Conservation (phyloP, 2,113 vertebrate genomes). For the Megalops atlanticus region DNA sequence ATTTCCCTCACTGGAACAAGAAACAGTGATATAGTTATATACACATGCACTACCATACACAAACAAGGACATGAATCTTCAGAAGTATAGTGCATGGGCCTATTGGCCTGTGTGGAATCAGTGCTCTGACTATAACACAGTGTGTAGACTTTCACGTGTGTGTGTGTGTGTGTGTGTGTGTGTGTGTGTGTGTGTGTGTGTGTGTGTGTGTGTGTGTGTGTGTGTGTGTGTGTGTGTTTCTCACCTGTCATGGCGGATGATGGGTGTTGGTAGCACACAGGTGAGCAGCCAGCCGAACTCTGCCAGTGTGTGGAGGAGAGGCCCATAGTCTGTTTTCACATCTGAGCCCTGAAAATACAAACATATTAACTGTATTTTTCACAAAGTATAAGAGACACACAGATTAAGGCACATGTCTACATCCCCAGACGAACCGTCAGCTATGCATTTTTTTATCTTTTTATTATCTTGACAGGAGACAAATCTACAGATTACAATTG, state of each 20-base stretch:
- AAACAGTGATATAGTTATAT: neutral
- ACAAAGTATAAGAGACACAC: neutral
- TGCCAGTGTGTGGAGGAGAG: constrained; percentile 90
- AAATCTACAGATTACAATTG: no score
- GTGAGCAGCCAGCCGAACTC: constrained; percentile 98
- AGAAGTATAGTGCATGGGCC: neutral
- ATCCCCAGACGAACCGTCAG: neutral
- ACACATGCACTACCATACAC: neutral
- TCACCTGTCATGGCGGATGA: constrained; percentile 92
- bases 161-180: neutral
- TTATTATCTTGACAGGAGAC: no score
- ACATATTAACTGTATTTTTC: neutral
- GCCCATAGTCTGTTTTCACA: constrained; percentile 94
- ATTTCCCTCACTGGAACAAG: constrained; percentile 85
- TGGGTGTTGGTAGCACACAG: constrained; percentile 88
- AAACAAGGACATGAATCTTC: neutral
- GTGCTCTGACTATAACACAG: neutral
- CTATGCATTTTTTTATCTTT: neutral
- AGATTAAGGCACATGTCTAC: neutral
- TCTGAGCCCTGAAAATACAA: constrained; percentile 74
- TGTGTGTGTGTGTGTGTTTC: neutral
- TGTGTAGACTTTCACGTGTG: neutral
- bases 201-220: neutral
- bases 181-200: neutral
- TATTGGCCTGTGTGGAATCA: no score